Percentiles rank a stretch among this genome's conserved stretches.
These are phyloP conservation scores for Myotis brandtii DNA, from an alignment of 2,113 vertebrate genomes.

Conservation along the genomic window DNA sequence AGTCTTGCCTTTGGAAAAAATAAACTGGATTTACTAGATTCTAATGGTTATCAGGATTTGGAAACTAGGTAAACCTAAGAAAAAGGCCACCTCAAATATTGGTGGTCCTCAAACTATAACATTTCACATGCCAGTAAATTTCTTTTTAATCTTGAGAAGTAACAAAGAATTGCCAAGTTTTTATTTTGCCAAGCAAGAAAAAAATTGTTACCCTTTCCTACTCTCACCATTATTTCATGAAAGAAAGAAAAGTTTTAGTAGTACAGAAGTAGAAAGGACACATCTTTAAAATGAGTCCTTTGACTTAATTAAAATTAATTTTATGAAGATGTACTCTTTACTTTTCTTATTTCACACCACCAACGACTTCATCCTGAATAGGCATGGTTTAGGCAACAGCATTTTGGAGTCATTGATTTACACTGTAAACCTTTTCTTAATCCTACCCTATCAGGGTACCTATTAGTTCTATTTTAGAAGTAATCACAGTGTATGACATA, in stretches of 20 bases:
- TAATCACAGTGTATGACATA: not conserved
- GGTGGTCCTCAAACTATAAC: not conserved
- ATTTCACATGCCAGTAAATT: constrained; percentile 7
- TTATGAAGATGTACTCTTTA: not conserved
- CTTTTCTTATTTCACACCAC: constrained; percentile 10
- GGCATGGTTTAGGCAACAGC: not conserved
- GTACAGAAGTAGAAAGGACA: not conserved
- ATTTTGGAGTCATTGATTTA: not conserved
- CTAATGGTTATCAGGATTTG: constrained; percentile 1
- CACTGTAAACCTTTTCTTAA: not conserved
- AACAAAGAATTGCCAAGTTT: not conserved
- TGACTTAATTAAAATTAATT: constrained; percentile 4
- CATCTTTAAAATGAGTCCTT: not conserved
- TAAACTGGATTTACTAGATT: not conserved
- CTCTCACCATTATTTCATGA: constrained; percentile 1
- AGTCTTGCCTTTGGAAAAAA: not conserved
- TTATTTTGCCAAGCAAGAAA: constrained; percentile 27
- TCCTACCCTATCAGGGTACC: not conserved
- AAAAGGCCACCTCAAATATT: not conserved
- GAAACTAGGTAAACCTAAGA: not conserved
- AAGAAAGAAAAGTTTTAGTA: not conserved
- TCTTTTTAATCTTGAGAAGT: not conserved
- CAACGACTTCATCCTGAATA: not conserved
- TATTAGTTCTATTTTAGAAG: constrained; percentile 3
- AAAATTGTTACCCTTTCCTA: not conserved